Percentiles rank a stretch among this genome's conserved stretches.
These are phyloP conservation scores for Fabriciana adippe DNA, from an alignment of 2,888 invertebrate species.

Conservation along the genomic window DNA sequence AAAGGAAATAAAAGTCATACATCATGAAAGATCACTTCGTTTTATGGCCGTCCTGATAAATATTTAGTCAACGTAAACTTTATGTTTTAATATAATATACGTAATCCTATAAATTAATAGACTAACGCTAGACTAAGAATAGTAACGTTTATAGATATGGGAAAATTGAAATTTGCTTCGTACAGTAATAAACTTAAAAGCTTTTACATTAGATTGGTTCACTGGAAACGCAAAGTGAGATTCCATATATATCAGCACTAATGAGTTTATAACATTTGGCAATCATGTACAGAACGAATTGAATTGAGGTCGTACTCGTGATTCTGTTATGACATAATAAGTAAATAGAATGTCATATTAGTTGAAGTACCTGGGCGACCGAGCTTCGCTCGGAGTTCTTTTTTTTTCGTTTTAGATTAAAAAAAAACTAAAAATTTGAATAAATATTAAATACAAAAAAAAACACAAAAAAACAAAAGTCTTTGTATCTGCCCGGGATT, in stretches of 20 bases:
- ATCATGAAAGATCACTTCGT: slow-evolving; percentile 35
- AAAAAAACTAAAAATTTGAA: too few relatives aligned
- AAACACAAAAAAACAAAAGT: too few relatives aligned
- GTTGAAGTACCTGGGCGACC: neutral
- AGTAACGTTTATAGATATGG: slow-evolving; percentile 5
- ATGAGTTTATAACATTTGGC: slow-evolving; percentile 25
- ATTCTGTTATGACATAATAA: slow-evolving; percentile 10
- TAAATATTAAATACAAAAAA: too few relatives aligned
- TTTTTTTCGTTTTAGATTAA: too few relatives aligned
- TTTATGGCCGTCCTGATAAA: slow-evolving; percentile 38
- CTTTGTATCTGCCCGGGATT: too few relatives aligned
- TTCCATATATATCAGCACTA: slow-evolving; percentile 25
- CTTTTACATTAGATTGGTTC: slow-evolving; percentile 29
- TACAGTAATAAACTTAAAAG: slow-evolving; percentile 30
- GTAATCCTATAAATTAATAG: neutral
- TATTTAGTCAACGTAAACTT: slow-evolving; percentile 4
- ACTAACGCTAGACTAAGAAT: neutral
- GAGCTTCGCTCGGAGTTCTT: too few relatives aligned
- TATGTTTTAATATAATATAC: too few relatives aligned
- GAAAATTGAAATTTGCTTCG: slow-evolving; percentile 1
- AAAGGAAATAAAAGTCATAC: slow-evolving; percentile 38
- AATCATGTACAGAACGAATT: slow-evolving; percentile 22
- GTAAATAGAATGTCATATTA: slow-evolving; percentile 7
- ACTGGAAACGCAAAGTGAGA: slow-evolving; percentile 25
- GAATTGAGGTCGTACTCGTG: slow-evolving; percentile 20